A percentile compares a stretch with the other conserved stretches of the same genome.
These are phyloP conservation scores for Tigriopus japonicus DNA, from an alignment of 1,140 invertebrate genomes.

Conservation along the genomic window DNA sequence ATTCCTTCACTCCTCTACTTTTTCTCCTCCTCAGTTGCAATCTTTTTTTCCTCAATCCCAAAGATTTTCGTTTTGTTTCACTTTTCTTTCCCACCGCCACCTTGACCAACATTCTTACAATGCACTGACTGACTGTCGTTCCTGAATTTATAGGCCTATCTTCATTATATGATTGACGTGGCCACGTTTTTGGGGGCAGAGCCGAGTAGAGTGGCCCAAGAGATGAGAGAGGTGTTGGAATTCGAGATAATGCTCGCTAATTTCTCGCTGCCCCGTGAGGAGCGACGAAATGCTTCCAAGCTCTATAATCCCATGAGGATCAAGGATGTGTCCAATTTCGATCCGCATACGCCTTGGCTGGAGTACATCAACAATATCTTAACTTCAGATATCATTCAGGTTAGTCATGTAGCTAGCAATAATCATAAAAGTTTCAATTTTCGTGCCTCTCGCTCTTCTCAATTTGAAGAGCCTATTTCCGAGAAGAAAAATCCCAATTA, in stretches of 20 bases:
- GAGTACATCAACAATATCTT: slow-evolving; percentile 60
- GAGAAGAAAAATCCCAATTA: too few relatives aligned
- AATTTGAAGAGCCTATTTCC: too few relatives aligned
- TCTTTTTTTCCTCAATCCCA: too few relatives aligned
- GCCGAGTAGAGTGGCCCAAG: slow-evolving; percentile 39
- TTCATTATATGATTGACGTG: slow-evolving; percentile 39
- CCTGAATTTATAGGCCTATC: slow-evolving; percentile 2
- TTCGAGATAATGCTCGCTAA: slow-evolving; percentile 86
- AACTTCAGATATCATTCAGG: slow-evolving; percentile 17
- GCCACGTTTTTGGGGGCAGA: slow-evolving; percentile 71
- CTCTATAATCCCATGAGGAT: slow-evolving; percentile 80
- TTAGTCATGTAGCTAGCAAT: not conserved
- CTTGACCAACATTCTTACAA: too few relatives aligned
- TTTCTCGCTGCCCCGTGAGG: slow-evolving; percentile 58
- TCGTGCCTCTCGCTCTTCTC: too few relatives aligned
- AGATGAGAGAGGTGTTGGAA: slow-evolving; percentile 58
- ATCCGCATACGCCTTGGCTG: slow-evolving; percentile 54
- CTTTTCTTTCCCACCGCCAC: too few relatives aligned
- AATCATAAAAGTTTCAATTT: too few relatives aligned
- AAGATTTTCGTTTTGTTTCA: too few relatives aligned
- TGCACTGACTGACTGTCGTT: not conserved
- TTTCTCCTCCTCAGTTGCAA: too few relatives aligned
- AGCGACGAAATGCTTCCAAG: slow-evolving; percentile 69
- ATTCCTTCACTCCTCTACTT: too few relatives aligned
- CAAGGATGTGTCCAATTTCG: slow-evolving; percentile 44